These are phyloP conservation scores for Eutrigla gurnardus DNA, from an alignment of 2,797 vertebrate genomes.

Conservation along the genomic window DNA sequence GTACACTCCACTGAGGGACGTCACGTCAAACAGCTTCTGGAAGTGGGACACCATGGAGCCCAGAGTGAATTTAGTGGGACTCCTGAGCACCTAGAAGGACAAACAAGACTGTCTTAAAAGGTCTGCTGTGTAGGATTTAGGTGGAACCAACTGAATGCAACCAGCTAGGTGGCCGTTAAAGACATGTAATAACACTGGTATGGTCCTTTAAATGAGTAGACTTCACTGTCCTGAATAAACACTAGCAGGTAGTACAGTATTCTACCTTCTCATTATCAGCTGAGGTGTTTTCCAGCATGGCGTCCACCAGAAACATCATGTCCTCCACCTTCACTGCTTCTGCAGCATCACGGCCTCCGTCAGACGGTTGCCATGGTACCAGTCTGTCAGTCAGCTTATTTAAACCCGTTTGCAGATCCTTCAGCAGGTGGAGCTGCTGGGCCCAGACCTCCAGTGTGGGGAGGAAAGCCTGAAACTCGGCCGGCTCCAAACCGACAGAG, in stretches of 20 bases:
- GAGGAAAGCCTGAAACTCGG: constrained; percentile 83
- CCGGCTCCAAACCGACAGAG: constrained; percentile 45
- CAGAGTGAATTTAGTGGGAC: constrained; percentile 82
- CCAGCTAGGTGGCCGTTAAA: too few species aligned
- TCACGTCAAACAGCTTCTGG: constrained; percentile 91
- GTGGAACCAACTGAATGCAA: too few species aligned
- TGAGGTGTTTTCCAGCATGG: constrained; percentile 86
- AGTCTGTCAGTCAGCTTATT: constrained; percentile 79
- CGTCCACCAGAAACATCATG: constrained; percentile 87
- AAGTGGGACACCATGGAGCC: constrained; percentile 90
- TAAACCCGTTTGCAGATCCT: constrained; percentile 86
- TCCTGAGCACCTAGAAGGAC: constrained; percentile 77
- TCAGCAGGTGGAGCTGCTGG: constrained; percentile 85
- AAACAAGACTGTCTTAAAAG: not conserved
- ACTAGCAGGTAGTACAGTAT: not conserved
- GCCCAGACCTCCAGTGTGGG: constrained; percentile 88
- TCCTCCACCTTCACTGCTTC: constrained; percentile 85
- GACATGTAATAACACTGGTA: too few species aligned
- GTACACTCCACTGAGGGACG: constrained; percentile 87
- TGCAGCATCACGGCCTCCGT: constrained; percentile 40
- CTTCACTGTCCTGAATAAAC: not conserved
- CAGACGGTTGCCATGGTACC: constrained; percentile 80
- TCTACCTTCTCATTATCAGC: constrained; percentile 48
- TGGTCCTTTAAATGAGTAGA: too few species aligned
- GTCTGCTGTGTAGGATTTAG: not conserved